Evolutionary conservation across 2,113 vertebrate genomes (phyloP).

Genomic region (Camelus bactrianus): DNA sequence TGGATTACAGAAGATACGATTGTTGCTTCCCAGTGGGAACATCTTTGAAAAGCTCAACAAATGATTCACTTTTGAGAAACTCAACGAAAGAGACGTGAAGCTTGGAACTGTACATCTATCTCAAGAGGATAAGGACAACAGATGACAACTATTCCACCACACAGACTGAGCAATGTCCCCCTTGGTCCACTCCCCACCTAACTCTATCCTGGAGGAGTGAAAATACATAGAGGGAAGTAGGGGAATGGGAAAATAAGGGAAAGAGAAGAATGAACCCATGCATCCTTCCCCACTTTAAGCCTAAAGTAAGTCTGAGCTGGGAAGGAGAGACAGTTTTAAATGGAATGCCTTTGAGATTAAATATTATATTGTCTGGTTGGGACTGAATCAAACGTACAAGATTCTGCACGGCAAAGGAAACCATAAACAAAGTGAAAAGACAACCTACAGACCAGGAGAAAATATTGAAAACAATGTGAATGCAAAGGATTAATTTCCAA

Average conservation of each 20-base stretch:
- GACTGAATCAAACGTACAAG: too few species aligned
- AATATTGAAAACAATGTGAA: too few species aligned
- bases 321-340: neutral
- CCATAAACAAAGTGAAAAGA: too few species aligned
- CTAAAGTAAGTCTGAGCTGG: neutral
- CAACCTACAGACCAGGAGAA: too few species aligned
- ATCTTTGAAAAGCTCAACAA: neutral
- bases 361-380: neutral
- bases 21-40: neutral
- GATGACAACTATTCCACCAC: neutral
- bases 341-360: neutral
- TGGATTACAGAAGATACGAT: neutral
- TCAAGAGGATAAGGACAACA: neutral
- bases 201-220: neutral
- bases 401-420: too few species aligned
- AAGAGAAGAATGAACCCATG: neutral
- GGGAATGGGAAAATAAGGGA: neutral
- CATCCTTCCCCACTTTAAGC: neutral
- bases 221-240: neutral
- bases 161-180: neutral
- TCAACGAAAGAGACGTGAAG: neutral
- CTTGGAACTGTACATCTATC: neutral
- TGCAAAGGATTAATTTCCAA: too few species aligned
- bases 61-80: neutral
- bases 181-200: neutral